phyloP scores from a whole-genome alignment of 2,888 invertebrate species.

The Agrotis clavis region DNA sequence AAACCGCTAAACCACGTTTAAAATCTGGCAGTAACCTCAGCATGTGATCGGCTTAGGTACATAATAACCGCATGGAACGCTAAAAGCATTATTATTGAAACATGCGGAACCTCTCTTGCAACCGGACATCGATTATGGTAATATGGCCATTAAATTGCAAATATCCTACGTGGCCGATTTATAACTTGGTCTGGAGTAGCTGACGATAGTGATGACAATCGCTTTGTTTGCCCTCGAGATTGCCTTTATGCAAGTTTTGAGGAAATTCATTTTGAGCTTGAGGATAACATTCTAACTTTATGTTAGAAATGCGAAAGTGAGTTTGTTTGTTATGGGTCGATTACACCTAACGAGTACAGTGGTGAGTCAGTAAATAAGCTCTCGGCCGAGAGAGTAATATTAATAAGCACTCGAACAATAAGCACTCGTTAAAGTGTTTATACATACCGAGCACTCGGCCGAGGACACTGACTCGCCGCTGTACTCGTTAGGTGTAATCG shows the following conservation, averaged over 20 bases:
- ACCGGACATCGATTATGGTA: slow-evolving; percentile 84
- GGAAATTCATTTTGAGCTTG: slow-evolving; percentile 3
- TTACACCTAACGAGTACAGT: too few species aligned
- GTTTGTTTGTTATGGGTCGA: too few species aligned
- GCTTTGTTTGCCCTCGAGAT: slow-evolving; percentile 36
- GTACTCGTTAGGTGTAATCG: too few species aligned
- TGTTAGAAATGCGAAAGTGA: too few species aligned
- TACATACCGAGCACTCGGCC: too few species aligned
- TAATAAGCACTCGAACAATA: too few species aligned
- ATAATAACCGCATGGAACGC: slow-evolving; percentile 29
- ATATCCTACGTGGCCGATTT: slow-evolving; percentile 76
- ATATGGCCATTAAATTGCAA: slow-evolving; percentile 86
- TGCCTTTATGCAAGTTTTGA: slow-evolving; percentile 28
- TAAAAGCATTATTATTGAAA: slow-evolving; percentile 64
- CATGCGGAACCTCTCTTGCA: slow-evolving; percentile 56
- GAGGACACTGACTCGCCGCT: too few species aligned
- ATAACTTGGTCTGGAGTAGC: slow-evolving; percentile 64
- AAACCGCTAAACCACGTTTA: slow-evolving; percentile 38
- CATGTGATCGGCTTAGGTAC: slow-evolving; percentile 33
- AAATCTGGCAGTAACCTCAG: slow-evolving; percentile 8
- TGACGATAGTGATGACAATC: slow-evolving; percentile 30
- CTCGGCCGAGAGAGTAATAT: too few species aligned
- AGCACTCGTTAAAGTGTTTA: too few species aligned
- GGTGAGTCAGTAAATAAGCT: too few species aligned
- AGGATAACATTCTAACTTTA: background rate